These are phyloP conservation scores for Asarcornis scutulata DNA, from an alignment of 2,113 vertebrate species.

Conservation along the genomic window DNA sequence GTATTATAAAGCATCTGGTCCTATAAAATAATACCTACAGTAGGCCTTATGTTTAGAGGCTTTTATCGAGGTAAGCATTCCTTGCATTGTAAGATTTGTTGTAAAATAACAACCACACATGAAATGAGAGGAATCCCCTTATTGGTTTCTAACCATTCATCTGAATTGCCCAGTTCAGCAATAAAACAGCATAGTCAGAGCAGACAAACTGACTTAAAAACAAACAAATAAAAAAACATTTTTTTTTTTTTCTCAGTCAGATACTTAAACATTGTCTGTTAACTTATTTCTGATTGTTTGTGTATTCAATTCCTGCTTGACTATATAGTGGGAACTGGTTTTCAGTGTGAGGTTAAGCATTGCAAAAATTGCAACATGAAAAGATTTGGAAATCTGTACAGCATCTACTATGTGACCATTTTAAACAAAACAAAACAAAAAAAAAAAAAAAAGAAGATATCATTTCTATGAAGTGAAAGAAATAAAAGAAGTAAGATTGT, in stretches of 20 bases:
- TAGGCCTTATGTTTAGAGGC: not conserved
- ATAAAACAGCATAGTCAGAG: conserved; percentile 23
- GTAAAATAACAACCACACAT: conserved; percentile 1
- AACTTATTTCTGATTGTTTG: conserved; percentile 10
- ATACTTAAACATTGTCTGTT: not conserved
- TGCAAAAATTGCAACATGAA: conserved; percentile 55
- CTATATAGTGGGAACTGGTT: not conserved
- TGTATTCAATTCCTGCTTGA: not conserved
- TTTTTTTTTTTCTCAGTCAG: not conserved
- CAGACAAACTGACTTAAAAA: not conserved
- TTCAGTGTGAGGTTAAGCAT: conserved; percentile 19
- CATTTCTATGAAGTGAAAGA: not conserved
- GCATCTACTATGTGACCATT: conserved; percentile 24
- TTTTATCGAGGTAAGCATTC: not conserved
- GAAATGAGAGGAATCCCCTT: not conserved
- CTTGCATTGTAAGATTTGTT: not conserved
- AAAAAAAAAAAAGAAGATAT: not conserved
- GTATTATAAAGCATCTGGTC: conserved; percentile 43
- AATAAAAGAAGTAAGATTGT: conserved; percentile 50
- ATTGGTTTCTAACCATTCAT: not conserved
- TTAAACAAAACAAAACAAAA: not conserved
- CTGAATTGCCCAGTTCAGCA: conserved; percentile 23
- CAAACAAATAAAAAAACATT: not conserved
- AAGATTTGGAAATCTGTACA: not conserved
- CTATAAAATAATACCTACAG: not conserved